Evolutionary conservation across 2,113 vertebrate species (phyloP).

Genomic region (Centropus unirufus): DNA sequence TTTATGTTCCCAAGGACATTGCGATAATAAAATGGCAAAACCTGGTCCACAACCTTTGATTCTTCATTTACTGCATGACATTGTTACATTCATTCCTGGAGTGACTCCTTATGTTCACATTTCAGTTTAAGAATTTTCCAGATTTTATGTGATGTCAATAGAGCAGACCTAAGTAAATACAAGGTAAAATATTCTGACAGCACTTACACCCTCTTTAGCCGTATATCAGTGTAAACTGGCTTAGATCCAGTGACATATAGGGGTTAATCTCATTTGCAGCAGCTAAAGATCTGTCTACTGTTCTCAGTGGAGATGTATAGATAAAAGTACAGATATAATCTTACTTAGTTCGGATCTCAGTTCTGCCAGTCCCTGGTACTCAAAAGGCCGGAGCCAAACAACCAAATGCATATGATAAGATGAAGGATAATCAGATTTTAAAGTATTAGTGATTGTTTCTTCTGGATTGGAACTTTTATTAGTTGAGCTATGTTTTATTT

Average conservation of each 20-base stretch:
- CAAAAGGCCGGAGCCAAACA: neutral
- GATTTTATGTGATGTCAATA: constrained; percentile 4
- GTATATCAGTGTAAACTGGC: constrained; percentile 11
- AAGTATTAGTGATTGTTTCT: neutral
- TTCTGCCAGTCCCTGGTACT: constrained; percentile 2
- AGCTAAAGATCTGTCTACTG: constrained; percentile 43
- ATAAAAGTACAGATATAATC: constrained; percentile 55
- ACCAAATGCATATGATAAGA: neutral
- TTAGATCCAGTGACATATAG: constrained; percentile 12
- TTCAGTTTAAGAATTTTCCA: constrained; percentile 20
- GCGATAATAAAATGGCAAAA: neutral
- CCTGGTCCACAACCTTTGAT: neutral
- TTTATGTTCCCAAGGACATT: neutral
- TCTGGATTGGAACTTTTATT: neutral
- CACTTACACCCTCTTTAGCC: neutral
- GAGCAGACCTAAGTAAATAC: neutral
- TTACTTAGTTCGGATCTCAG: neutral
- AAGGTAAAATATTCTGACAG: constrained; percentile 6
- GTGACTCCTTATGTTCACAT: neutral
- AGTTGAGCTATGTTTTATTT: neutral
- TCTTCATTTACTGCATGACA: neutral
- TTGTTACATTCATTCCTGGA: neutral
- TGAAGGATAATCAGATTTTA: neutral
- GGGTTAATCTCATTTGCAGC: constrained; percentile 58
- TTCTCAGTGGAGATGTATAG: constrained; percentile 40